Conservation (phyloP, 2,113 vertebrate genomes). For the Eurystomus gularis region DNA sequence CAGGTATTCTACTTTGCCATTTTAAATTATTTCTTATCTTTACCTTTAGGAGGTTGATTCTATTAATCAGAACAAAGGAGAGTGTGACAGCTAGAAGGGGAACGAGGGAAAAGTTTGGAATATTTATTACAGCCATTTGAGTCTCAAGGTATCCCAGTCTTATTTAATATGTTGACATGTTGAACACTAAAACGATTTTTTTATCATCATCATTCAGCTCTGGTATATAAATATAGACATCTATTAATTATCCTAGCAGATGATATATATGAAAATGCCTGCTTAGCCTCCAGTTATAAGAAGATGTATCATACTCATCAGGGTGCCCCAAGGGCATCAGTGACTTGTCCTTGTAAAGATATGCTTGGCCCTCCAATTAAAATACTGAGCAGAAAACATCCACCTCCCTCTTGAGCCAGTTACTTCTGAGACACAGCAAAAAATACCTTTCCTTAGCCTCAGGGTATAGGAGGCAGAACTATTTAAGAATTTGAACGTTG, state of each 20-base stretch:
- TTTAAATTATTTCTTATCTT: slow-evolving; percentile 26
- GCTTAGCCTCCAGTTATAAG: background rate
- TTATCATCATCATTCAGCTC: slow-evolving; percentile 11
- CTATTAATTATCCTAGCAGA: slow-evolving; percentile 27
- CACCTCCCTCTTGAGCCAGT: background rate
- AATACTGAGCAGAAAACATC: background rate
- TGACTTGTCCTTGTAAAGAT: background rate
- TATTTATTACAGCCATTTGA: slow-evolving; percentile 38
- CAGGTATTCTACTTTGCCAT: background rate
- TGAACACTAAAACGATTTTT: background rate
- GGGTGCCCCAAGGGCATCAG: background rate
- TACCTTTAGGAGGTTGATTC: slow-evolving; percentile 1
- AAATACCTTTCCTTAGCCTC: background rate
- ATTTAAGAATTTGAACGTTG: background rate
- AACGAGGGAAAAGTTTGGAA: background rate
- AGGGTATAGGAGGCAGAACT: background rate
- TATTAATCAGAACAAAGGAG: slow-evolving; percentile 38
- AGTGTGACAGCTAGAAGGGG: background rate
- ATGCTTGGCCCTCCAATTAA: background rate
- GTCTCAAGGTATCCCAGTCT: background rate
- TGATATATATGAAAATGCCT: background rate
- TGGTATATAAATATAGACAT: slow-evolving; percentile 15
- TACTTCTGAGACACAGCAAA: background rate
- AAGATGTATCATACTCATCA: background rate
- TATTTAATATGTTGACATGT: slow-evolving; percentile 25